A percentile compares a stretch with the other conserved stretches of the same genome.
Conservation (phyloP, 2,888 invertebrate species). For the Eumacrocentrus americanus region DNA sequence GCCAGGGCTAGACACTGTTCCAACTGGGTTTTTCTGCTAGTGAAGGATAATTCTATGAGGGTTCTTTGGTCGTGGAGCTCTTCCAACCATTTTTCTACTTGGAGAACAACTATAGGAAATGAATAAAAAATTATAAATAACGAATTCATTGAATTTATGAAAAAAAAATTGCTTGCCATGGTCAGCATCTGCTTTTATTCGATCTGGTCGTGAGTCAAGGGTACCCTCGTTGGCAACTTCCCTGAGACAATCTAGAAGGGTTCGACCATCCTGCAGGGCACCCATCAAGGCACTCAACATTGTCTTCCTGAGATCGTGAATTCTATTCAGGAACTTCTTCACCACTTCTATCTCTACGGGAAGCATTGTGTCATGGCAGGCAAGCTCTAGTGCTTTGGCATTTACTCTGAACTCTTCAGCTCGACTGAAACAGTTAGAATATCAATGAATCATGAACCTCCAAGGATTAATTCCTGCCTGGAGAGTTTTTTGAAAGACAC, state of each 20-base stretch:
- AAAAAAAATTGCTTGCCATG: conserved; percentile 50
- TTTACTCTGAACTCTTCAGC: conserved; percentile 73
- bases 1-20: conserved; percentile 80
- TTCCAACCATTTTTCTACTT: conserved; percentile 78
- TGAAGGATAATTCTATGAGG: conserved; percentile 72
- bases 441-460: neutral
- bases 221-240: conserved; percentile 77
- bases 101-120: conserved; percentile 66
- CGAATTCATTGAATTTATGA: too few species aligned
- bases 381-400: conserved; percentile 72
- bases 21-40: conserved; percentile 73
- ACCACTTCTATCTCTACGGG: conserved; percentile 77
- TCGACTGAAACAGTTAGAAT: conserved; percentile 60
- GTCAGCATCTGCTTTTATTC: conserved; percentile 65
- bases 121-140: too few species aligned
- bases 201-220: conserved; percentile 75
- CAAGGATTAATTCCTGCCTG: neutral
- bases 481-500: neutral
- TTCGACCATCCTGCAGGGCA: conserved; percentile 81
- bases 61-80: conserved; percentile 77
- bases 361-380: conserved; percentile 71
- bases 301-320: conserved; percentile 74
- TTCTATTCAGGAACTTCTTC: conserved; percentile 71
- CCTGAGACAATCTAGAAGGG: conserved; percentile 74
- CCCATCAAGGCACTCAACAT: conserved; percentile 79